Evolutionary conservation across 2,888 invertebrate species (phyloP).

Genomic region (Herminia tarsipennalis): DNA sequence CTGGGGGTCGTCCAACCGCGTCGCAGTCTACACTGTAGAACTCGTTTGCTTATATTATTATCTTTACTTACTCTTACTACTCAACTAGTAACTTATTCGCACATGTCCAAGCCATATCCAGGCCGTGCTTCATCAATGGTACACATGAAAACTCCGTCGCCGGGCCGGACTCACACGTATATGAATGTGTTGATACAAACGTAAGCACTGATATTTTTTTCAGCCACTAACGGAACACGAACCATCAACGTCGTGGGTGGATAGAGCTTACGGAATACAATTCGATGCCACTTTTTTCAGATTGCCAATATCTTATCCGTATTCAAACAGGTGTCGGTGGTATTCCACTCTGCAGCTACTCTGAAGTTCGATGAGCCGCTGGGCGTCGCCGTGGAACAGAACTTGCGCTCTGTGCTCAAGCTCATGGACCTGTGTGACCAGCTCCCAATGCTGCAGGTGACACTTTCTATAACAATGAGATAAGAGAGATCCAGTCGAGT

Average conservation of each 20-base stretch:
- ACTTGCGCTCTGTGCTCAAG: constrained; percentile 89
- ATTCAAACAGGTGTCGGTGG: constrained; percentile 87
- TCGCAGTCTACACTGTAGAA: neutral
- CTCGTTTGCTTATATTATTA: too few relatives aligned
- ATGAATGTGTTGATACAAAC: neutral
- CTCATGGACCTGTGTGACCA: constrained; percentile 89
- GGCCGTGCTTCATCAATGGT: too few relatives aligned
- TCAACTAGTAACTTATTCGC: too few relatives aligned
- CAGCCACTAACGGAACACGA: too few relatives aligned
- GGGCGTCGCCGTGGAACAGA: constrained; percentile 89
- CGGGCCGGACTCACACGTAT: too few relatives aligned
- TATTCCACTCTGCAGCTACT: constrained; percentile 94
- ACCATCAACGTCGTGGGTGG: neutral
- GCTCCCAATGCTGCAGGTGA: constrained; percentile 88
- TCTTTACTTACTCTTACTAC: too few relatives aligned
- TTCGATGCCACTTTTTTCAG: neutral
- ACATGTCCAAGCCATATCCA: too few relatives aligned
- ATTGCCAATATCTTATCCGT: neutral
- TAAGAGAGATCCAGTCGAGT: neutral
- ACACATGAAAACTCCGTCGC: too few relatives aligned
- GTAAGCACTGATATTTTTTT: too few relatives aligned
- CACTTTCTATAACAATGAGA: neutral
- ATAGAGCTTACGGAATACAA: neutral
- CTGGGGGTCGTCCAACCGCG: too few relatives aligned
- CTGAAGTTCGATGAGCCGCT: constrained; percentile 93